phyloP scores from a whole-genome alignment of 2,888 invertebrate genomes.

The Tridacna gigas region DNA sequence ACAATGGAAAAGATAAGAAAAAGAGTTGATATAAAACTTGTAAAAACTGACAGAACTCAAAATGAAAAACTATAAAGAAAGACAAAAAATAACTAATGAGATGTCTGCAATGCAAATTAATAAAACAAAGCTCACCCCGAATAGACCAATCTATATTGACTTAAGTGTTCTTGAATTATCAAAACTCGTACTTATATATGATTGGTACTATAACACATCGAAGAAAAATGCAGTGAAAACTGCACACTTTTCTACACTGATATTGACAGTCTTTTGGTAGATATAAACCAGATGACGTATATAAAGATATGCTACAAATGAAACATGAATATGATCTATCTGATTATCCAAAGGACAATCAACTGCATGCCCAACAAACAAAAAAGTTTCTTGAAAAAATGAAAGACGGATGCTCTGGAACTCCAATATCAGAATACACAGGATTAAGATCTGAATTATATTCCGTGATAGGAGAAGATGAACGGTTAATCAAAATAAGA shows the following conservation, averaged over 20 bases:
- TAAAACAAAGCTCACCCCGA: too few relatives aligned
- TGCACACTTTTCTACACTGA: constrained; percentile 62
- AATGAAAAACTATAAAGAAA: too few relatives aligned
- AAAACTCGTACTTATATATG: constrained; percentile 65
- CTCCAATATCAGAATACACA: constrained; percentile 49
- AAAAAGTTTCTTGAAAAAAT: constrained; percentile 51
- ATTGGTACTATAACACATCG: constrained; percentile 80
- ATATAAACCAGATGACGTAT: constrained; percentile 81
- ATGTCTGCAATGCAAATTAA: too few relatives aligned
- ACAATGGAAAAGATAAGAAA: too few relatives aligned
- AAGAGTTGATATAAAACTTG: too few relatives aligned
- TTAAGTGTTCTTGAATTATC: too few relatives aligned
- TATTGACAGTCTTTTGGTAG: constrained; percentile 76
- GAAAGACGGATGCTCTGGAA: constrained; percentile 48
- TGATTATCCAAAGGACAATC: constrained; percentile 48
- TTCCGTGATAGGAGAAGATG: constrained; percentile 34
- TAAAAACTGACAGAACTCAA: too few relatives aligned
- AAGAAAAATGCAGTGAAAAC: constrained; percentile 50
- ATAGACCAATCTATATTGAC: too few relatives aligned
- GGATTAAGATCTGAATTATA: constrained; percentile 57
- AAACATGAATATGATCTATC: too few relatives aligned
- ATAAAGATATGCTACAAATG: constrained; percentile 78
- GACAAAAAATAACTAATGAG: too few relatives aligned
- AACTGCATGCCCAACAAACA: constrained; percentile 49
- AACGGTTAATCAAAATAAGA: constrained; percentile 40